A percentile compares a stretch with the other conserved stretches of the same genome.
Conservation (phyloP, 2,113 vertebrate genomes). For the Morone chrysops region DNA sequence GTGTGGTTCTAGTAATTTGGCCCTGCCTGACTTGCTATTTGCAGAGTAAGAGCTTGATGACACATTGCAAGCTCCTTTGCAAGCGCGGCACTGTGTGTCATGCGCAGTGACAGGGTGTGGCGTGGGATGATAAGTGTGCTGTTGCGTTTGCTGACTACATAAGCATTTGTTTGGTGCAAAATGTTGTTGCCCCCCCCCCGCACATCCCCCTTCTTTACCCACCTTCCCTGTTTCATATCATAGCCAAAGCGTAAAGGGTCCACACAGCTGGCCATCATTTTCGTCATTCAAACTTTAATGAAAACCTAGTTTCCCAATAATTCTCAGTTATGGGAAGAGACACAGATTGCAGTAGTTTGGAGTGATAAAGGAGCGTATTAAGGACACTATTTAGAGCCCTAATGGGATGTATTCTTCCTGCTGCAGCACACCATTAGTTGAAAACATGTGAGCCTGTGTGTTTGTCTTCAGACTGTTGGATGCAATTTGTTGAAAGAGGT, state of each 20-base stretch:
- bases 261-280: constrained; percentile 22
- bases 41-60: constrained; percentile 75
- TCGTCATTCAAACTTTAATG: constrained; percentile 34
- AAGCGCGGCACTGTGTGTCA: constrained; percentile 51
- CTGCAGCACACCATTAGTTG: constrained; percentile 55
- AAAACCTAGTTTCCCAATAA: constrained; percentile 41
- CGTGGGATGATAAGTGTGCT: constrained; percentile 69
- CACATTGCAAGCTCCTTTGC: constrained; percentile 66
- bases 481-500: constrained; percentile 72
- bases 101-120: constrained; percentile 71
- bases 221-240: constrained; percentile 11
- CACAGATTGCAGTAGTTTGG: neutral
- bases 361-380: constrained; percentile 55
- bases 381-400: constrained; percentile 29
- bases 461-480: constrained; percentile 36
- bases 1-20: constrained; percentile 82
- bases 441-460: constrained; percentile 57
- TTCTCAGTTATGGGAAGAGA: constrained; percentile 41
- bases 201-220: neutral
- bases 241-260: constrained; percentile 36
- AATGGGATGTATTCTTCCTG: constrained; percentile 56
- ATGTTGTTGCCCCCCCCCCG: constrained; percentile 2
- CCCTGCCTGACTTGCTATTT: constrained; percentile 79
- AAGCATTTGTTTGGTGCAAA: constrained; percentile 50
- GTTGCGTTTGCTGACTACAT: constrained; percentile 63